Evolutionary conservation across 2,113 vertebrate species (phyloP).

Genomic region (Melanotaenia duboulayi): DNA sequence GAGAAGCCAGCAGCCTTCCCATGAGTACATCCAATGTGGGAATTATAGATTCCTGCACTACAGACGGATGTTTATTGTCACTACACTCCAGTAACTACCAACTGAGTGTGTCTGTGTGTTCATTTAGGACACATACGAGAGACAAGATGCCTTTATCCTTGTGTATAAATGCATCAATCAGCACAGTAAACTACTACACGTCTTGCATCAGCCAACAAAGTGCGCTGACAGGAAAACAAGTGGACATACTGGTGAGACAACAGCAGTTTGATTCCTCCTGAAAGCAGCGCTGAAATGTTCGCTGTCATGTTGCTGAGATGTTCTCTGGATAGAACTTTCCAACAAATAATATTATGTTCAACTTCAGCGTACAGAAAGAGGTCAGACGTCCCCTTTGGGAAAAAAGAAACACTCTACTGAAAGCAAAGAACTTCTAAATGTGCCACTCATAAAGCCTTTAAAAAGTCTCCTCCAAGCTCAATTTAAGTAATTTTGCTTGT

Average conservation of each 20-base stretch:
- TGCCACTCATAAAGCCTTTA: conserved; percentile 42
- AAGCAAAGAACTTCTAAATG: conserved; percentile 25
- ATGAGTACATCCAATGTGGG: conserved; percentile 10
- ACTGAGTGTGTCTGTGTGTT: not conserved
- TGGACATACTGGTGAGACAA: conserved; percentile 34
- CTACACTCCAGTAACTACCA: not conserved
- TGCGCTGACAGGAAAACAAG: conserved; percentile 34
- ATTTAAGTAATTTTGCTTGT: conserved; percentile 30
- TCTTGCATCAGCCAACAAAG: not conserved
- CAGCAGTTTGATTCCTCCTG: conserved; percentile 37
- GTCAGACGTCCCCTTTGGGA: conserved; percentile 52
- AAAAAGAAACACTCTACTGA: conserved; percentile 20
- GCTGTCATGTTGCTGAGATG: conserved; percentile 34
- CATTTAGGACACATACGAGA: not conserved
- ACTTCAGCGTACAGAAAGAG: conserved; percentile 49
- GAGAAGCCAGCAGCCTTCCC: conserved; percentile 48
- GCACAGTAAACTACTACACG: not conserved
- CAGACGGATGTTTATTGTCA: conserved; percentile 29
- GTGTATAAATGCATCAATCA: conserved; percentile 9
- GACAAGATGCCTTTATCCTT: not conserved
- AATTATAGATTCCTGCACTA: conserved; percentile 14
- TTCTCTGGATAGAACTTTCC: conserved; percentile 34
- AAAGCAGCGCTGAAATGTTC: conserved; percentile 30
- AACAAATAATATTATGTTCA: conserved; percentile 54
- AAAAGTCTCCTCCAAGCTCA: conserved; percentile 26